Evolutionary conservation across 2,113 vertebrate species (phyloP), one percentile per base, ranked within the genome.

Genomic region (Erinaceus europaeus): DNA sequence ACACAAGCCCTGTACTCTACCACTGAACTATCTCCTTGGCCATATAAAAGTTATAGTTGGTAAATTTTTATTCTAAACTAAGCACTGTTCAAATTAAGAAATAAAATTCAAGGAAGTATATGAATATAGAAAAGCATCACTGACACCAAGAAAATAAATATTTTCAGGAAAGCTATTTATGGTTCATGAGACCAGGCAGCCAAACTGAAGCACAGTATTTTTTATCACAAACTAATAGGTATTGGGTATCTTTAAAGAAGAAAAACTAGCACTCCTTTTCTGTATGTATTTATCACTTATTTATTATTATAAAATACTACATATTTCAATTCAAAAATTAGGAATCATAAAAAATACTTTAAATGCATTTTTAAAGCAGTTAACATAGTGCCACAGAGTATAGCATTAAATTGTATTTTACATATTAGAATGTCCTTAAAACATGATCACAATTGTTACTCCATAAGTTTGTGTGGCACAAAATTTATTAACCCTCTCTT

Each of bases 281-380:
- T 62, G 34, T 73, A 4, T 21, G 23, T 75, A 83, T 79, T 86
- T 83, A 17, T 34, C 77, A 46, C 48, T 74, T 42, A 11, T 73
- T 86, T 86, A 44, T 69, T 13, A 91, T 77, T 44, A 71, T 34
- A 81, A 86, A 71, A 82, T 38, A 91, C 57, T 69, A 32, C 1
- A 20, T 32, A 9, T 27, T 77, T 25, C 52, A 34, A 75, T 61
- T 34, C 53, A 52, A 83, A 67, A 91, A 76, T 50, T 8, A 8
- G 29, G 57, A 65, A 48, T 23, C 48, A 82, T 8, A 68, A 74
- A 53, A 64, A 57, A 57, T 27, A 29, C 25, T 75, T 67, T 67
- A 82, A 48, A 44, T 72, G 74, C 0, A 48, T 4, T 42, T 67
- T 50, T 85, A 38, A n/a, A 38, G 76, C 71, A 74, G 15, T 55